Conservation (phyloP, 2,888 invertebrate genomes). For the Pyrrhosoma nymphula region DNA sequence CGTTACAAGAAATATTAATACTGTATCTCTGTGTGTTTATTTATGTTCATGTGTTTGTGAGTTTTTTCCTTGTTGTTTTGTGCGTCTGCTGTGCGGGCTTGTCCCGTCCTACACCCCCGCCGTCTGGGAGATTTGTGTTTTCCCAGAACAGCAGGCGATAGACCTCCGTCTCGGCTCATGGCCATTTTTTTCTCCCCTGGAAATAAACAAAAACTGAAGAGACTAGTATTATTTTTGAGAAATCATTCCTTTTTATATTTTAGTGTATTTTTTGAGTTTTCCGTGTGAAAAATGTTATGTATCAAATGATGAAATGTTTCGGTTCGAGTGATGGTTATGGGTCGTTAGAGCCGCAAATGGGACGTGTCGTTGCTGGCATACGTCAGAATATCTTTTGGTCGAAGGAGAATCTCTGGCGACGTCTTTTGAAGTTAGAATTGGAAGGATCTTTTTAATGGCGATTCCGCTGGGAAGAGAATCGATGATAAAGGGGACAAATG, state of each 20-base stretch:
- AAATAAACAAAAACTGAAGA: background rate
- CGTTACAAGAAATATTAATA: background rate
- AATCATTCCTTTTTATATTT: background rate
- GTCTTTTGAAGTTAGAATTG: background rate
- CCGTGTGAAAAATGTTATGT: background rate
- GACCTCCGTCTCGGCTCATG: background rate
- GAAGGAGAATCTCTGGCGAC: background rate
- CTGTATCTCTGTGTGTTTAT: no score
- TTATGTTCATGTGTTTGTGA: no score
- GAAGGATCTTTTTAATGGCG: background rate
- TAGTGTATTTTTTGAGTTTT: background rate
- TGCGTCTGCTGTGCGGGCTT: background rate
- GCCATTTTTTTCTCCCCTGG: background rate
- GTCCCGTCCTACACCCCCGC: background rate
- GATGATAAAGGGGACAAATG: background rate
- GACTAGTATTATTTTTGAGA: background rate
- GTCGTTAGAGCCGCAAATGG: background rate
- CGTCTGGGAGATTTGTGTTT: conserved; percentile 2
- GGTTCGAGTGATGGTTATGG: background rate
- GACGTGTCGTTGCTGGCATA: background rate
- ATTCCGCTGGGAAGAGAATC: background rate
- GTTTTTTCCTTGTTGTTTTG: background rate
- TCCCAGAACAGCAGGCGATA: background rate
- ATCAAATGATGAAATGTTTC: background rate
- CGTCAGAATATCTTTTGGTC: background rate